Base-by-base conservation (phyloP, 2,888 invertebrate genomes). In the Noctua janthina region DNA sequence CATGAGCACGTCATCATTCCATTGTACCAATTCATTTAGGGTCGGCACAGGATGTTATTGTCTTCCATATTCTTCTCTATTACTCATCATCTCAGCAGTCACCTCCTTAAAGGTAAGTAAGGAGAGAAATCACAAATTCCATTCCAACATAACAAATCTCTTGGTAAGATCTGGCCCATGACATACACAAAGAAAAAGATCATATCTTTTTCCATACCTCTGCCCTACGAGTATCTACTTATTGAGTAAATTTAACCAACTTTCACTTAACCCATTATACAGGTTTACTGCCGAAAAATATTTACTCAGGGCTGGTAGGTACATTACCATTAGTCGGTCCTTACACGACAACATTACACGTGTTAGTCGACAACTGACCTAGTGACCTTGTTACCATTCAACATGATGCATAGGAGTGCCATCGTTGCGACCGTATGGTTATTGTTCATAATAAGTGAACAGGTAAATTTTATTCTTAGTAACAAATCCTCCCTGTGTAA, bases 331-430 rank as follows among this genome's bases (percentile, higher is more conserved):
- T 87, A 86, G 66, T 39, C 29, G 76, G 69, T 59, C 70, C 75
- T 75, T 71, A 73, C 17, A 76, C 68, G 29, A 51, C 71, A 54
- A 62, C 49, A 56, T 54, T 75, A 80, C 85, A 77, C 74, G 74
- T 77, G 79, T 83, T 78, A 39, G 73, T 68, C 35, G 74, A 72
- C 73, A 76, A 17, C 56, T 84, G 87, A 89, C 89, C 89, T 54
- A 64, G 49, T 88, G 70, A 29, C 89, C 89, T 77, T 73, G 29
- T 83, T 88, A 76, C 23, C 74, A 49, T 77, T 69, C 59, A 81
- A 49, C 10, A 39, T 64, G 66, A 56, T 66, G 66, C 68, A n/a
- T 77, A 74, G 82, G 78, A 79, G 81, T 81, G 85, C 69, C 87
- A 67, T 69, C 75, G 35, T 59, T 84, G 78, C 56, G 49, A 49